Base-by-base conservation (phyloP, 2,113 vertebrate species). In the Prunella fulvescens region DNA sequence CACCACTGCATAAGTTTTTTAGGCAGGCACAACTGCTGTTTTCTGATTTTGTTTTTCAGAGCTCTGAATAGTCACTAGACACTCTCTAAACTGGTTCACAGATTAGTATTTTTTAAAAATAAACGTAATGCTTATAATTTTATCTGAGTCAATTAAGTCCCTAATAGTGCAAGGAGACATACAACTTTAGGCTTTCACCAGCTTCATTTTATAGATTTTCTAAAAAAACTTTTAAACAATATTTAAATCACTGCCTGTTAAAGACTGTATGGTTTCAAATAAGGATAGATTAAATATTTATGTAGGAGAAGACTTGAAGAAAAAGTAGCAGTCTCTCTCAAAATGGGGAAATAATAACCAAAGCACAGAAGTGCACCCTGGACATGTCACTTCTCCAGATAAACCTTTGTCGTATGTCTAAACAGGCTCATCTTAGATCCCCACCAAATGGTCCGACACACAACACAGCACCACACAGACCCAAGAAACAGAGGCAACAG, bases 1-100 rank as follows among this genome's bases (percentile, higher is more conserved):
- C n/a, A 39, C 5, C 23, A 40, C 40, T 10, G 4, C 3, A 4
- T 1, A 5, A 3, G 1, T 20, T 53, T 77, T 20, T 56, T 10
- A 88, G 29, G 19, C 3, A 65, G 22, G 4, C 4, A 54, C n/a
- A 73, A 60, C 26, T 24, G 5, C 8, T 77, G 31, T n/a, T 67
- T 77, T 50, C 44, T 45, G 15, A 54, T 25, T 1, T 0, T 3
- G 5, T 7, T 42, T 72, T 42, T 54, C 19, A 60, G 5, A 70
- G 23, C 7, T 73, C 65, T 69, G 45, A 90, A 90, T 22, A 24
- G 19, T 39, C 45, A 31, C 26, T 13, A 7, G 19, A 42, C 28
- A 22, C 15, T 10, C 18, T 76, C 15, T 31, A 42, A 81, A 42
- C 4, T 18, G 8, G 9, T 31, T 76, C 33, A 58, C 9, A 69